phyloP scores from a whole-genome alignment of 2,113 vertebrate genomes.

The Tachysurus fulvidraco region DNA sequence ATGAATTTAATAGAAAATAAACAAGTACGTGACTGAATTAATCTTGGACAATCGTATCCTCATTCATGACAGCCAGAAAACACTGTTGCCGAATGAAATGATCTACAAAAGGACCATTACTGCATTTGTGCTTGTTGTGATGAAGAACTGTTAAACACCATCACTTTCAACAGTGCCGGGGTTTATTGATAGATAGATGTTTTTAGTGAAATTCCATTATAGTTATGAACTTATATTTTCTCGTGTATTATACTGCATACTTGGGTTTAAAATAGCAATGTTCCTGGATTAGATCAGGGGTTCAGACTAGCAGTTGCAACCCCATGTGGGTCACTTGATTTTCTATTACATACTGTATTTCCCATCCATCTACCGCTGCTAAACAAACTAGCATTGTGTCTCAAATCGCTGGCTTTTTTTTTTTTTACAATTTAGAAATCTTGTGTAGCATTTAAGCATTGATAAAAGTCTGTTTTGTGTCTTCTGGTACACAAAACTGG shows the following conservation, averaged over 20 bases:
- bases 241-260: neutral
- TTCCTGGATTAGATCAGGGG: neutral
- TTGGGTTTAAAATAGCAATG: neutral
- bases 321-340: neutral
- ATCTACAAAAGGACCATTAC: neutral
- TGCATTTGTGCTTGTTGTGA: neutral
- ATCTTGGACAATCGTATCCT: neutral
- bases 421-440: too few species aligned
- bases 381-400: neutral
- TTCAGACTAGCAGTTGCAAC: neutral
- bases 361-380: neutral
- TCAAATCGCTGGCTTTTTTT: neutral
- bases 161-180: neutral
- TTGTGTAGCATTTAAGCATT: neutral
- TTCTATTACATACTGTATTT: neutral
- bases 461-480: neutral
- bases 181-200: neutral
- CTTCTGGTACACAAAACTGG: neutral
- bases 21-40: neutral
- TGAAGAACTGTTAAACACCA: neutral
- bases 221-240: neutral
- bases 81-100: neutral
- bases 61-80: neutral
- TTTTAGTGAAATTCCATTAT: neutral
- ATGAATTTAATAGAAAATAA: neutral